phyloP scores from a whole-genome alignment of 2,888 invertebrate genomes.

The Diogma glabrata region DNA sequence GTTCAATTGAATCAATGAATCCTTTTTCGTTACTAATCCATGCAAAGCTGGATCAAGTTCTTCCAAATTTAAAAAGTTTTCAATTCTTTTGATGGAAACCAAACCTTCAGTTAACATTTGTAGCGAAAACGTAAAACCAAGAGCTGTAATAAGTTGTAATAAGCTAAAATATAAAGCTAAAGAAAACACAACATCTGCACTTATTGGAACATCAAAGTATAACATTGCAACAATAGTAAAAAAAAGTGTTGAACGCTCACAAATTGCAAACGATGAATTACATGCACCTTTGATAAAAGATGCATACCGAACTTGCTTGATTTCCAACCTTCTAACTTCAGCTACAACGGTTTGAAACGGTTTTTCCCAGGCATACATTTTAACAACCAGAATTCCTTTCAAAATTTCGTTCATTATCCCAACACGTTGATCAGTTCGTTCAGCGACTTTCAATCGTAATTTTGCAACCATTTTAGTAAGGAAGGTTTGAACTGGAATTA shows the following conservation, averaged over 20 bases:
- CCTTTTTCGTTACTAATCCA: slow-evolving; percentile 28
- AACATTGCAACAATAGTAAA: slow-evolving; percentile 61
- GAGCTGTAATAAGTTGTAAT: too few species aligned
- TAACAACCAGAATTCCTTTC: slow-evolving; percentile 75
- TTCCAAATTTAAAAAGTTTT: slow-evolving; percentile 34
- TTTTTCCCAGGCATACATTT: slow-evolving; percentile 87
- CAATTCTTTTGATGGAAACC: too few species aligned
- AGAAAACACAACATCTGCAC: too few species aligned
- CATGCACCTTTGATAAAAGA: slow-evolving; percentile 57
- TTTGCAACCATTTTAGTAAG: background rate
- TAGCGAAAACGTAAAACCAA: too few species aligned
- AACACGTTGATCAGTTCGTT: slow-evolving; percentile 69
- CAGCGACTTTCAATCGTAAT: slow-evolving; percentile 55
- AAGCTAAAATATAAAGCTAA: too few species aligned
- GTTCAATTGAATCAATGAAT: background rate
- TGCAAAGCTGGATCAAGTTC: slow-evolving; percentile 22
- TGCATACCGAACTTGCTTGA: slow-evolving; percentile 52
- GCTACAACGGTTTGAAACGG: slow-evolving; percentile 69
- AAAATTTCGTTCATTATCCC: too few species aligned
- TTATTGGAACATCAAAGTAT: slow-evolving; percentile 45
- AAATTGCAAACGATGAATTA: slow-evolving; percentile 66
- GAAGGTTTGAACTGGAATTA: slow-evolving; percentile 59
- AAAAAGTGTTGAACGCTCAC: slow-evolving; percentile 63
- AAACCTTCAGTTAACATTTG: too few species aligned
- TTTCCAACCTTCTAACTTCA: too few species aligned